Conservation (phyloP, 1,140 invertebrate species). For the Drosophila ohnishii region DNA sequence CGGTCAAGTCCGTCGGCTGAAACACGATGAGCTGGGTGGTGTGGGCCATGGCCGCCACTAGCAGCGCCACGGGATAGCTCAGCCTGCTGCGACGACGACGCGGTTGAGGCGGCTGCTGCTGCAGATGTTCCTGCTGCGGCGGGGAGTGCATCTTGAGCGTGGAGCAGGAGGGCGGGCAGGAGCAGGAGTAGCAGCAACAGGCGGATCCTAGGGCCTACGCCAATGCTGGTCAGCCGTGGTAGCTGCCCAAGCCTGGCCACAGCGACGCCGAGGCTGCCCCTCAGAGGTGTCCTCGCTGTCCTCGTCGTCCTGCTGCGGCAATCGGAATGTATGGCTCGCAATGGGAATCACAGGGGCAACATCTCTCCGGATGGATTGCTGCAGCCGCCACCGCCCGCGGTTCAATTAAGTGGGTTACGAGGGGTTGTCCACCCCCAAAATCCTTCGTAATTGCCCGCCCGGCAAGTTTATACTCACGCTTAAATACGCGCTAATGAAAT, state of each 20-base stretch:
- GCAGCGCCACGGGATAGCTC: constrained; percentile 71
- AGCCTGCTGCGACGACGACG: constrained; percentile 69
- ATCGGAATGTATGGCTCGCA: constrained; percentile 37
- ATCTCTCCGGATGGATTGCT: constrained; percentile 38
- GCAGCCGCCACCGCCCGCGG: constrained; percentile 50
- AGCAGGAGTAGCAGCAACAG: constrained; percentile 41
- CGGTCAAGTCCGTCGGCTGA: constrained; percentile 42
- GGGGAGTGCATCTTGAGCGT: constrained; percentile 33
- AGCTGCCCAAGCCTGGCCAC: constrained; percentile 69
- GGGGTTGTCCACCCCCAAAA: constrained; percentile 3
- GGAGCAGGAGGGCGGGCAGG: constrained; percentile 36
- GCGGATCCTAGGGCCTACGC: constrained; percentile 46
- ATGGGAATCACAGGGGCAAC: constrained; percentile 52
- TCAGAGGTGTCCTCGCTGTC: constrained; percentile 40
- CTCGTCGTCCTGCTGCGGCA: constrained; percentile 52
- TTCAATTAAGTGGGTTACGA: constrained; percentile 47
- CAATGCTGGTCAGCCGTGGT: constrained; percentile 61
- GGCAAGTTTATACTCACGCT: constrained; percentile 52
- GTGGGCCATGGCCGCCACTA: constrained; percentile 70
- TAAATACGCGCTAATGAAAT: constrained; percentile 78
- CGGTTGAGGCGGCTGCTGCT: constrained; percentile 20
- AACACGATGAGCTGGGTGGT: constrained; percentile 77
- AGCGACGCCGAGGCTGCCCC: constrained; percentile 76
- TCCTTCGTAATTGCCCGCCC: constrained; percentile 48
- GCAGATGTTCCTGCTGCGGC: constrained; percentile 21